Evolutionary conservation across 2,113 vertebrate genomes (phyloP).

Genomic region (Eublepharis macularius): DNA sequence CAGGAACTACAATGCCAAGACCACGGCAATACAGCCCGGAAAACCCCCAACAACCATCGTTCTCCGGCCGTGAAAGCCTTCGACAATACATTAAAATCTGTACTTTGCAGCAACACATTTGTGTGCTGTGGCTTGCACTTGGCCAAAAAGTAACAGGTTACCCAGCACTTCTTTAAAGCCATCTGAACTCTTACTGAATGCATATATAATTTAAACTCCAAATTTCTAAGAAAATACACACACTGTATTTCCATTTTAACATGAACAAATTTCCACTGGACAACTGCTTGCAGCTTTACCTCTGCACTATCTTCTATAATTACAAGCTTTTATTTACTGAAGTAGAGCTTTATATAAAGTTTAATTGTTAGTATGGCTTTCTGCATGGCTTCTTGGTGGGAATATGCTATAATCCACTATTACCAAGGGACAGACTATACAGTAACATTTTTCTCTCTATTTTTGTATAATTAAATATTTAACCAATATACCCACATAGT

Average conservation of each 20-base stretch:
- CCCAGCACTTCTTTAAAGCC: neutral
- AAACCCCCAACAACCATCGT: too few relatives aligned
- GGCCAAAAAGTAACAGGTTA: neutral
- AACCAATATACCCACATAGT: neutral
- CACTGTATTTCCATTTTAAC: neutral
- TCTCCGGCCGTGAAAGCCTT: too few relatives aligned
- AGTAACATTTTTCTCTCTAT: neutral
- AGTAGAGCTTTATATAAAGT: neutral
- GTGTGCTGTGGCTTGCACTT: neutral
- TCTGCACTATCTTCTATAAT: neutral
- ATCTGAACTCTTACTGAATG: too few relatives aligned
- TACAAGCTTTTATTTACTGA: neutral
- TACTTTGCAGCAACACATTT: neutral
- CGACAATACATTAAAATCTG: too few relatives aligned
- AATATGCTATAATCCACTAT: neutral
- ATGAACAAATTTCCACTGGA: neutral
- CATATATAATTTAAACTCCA: neutral
- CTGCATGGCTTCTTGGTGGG: neutral
- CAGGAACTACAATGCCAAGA: too few relatives aligned
- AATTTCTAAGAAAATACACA: neutral
- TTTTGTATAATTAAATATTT: neutral
- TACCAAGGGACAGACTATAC: conserved; percentile 23
- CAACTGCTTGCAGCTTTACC: neutral
- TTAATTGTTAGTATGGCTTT: neutral
- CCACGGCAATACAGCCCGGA: too few relatives aligned